Evolutionary conservation across 1,140 invertebrate genomes (phyloP).

Genomic region (Dendroctonus ponderosae): DNA sequence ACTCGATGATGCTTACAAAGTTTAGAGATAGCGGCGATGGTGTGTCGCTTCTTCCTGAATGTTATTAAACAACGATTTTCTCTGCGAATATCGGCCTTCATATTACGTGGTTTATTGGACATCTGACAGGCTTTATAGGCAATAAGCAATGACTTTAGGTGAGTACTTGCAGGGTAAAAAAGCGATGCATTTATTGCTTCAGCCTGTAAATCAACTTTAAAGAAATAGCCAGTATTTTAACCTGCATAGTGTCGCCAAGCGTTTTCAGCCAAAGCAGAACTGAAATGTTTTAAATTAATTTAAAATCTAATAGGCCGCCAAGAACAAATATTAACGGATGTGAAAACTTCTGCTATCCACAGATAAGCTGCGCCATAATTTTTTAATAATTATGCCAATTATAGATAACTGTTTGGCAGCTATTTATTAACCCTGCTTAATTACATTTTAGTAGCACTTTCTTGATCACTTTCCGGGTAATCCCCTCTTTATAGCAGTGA

Average conservation of each 20-base stretch:
- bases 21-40: constrained; percentile 4
- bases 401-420: neutral
- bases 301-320: neutral
- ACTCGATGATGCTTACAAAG: constrained; percentile 1
- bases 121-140: neutral
- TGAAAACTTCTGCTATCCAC: no score
- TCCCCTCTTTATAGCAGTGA: constrained; percentile 1
- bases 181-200: neutral
- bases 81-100: neutral
- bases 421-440: neutral
- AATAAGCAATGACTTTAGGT: neutral
- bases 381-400: neutral
- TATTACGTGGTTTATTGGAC: neutral
- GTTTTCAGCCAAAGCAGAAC: neutral
- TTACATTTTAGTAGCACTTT: neutral
- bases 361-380: neutral
- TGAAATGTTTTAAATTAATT: neutral
- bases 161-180: neutral
- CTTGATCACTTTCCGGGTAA: neutral
- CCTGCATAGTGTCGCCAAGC: no score
- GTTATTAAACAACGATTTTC: neutral
- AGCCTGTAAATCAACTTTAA: neutral
- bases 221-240: no score
- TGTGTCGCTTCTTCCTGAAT: constrained; percentile 7
- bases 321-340: neutral